A percentile compares a stretch with the other conserved stretches of the same genome.
phyloP scores from a whole-genome alignment of 2,797 vertebrate genomes.

The Carcharodon carcharias region DNA sequence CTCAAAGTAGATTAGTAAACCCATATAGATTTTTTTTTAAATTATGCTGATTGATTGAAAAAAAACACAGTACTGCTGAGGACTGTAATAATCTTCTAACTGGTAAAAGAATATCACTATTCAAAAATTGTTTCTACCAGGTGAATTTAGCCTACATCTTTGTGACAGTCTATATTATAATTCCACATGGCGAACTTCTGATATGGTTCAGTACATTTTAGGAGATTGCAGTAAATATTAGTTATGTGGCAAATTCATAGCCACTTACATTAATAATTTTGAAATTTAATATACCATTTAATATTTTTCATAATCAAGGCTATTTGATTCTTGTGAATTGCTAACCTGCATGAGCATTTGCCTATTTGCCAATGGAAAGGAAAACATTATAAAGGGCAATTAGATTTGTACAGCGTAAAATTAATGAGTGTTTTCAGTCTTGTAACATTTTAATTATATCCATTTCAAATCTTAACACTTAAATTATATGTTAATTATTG shows the following conservation, averaged over 20 bases:
- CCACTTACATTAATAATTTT: neutral
- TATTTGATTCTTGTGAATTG: neutral
- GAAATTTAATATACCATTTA: neutral
- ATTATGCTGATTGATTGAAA: neutral
- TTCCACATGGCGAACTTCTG: neutral
- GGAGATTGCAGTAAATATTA: neutral
- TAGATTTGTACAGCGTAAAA: neutral
- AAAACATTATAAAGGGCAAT: neutral
- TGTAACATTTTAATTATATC: conserved; percentile 34
- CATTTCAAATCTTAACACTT: conserved; percentile 24
- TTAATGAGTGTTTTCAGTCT: conserved; percentile 34
- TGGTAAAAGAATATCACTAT: too few species aligned
- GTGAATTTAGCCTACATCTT: neutral
- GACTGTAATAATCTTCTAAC: neutral
- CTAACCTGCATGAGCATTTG: neutral
- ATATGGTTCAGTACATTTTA: neutral
- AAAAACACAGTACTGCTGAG: neutral
- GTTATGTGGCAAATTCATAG: too few species aligned
- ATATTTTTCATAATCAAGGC: neutral
- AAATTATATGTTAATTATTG: conserved; percentile 11
- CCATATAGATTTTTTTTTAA: neutral
- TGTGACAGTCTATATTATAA: neutral
- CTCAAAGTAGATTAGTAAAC: neutral
- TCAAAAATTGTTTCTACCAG: neutral
- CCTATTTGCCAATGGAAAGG: neutral